These are phyloP conservation scores for Channa striata DNA, from an alignment of 2,797 vertebrate species.

Conservation along the genomic window DNA sequence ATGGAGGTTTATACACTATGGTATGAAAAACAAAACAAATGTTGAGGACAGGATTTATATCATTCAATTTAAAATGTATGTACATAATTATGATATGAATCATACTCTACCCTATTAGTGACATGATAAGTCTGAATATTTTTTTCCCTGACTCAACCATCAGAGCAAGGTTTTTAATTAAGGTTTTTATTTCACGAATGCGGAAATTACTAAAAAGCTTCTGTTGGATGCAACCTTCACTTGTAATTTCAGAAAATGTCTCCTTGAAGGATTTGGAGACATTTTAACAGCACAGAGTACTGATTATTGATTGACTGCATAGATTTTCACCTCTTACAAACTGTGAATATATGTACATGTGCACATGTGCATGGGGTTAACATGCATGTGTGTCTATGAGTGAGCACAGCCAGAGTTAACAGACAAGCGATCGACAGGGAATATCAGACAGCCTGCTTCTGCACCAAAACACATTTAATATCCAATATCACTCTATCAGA, in stretches of 20 bases:
- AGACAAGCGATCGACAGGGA: conserved; percentile 38
- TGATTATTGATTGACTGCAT: conserved; percentile 43
- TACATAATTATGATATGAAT: neutral
- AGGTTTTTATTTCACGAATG: neutral
- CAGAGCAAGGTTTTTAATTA: conserved; percentile 22
- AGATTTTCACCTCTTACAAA: conserved; percentile 41
- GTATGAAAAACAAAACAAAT: no score
- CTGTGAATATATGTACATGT: conserved; percentile 21
- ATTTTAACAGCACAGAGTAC: neutral
- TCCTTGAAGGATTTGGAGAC: conserved; percentile 30
- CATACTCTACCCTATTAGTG: neutral
- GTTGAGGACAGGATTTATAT: no score
- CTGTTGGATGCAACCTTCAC: conserved; percentile 19
- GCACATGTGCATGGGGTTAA: neutral
- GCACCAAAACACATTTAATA: conserved; percentile 27
- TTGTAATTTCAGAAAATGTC: conserved; percentile 29
- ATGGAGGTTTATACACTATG: no score
- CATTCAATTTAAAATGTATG: no score
- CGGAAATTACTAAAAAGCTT: conserved; percentile 8
- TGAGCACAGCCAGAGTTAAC: conserved; percentile 5
- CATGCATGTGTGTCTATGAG: conserved; percentile 1
- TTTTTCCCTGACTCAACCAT: conserved; percentile 7
- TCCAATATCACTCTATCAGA: conserved; percentile 18
- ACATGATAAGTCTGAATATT: conserved; percentile 10
- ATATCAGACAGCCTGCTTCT: conserved; percentile 17